phyloP scores from a whole-genome alignment of 2,113 vertebrate species.

The Heliornis fulica region DNA sequence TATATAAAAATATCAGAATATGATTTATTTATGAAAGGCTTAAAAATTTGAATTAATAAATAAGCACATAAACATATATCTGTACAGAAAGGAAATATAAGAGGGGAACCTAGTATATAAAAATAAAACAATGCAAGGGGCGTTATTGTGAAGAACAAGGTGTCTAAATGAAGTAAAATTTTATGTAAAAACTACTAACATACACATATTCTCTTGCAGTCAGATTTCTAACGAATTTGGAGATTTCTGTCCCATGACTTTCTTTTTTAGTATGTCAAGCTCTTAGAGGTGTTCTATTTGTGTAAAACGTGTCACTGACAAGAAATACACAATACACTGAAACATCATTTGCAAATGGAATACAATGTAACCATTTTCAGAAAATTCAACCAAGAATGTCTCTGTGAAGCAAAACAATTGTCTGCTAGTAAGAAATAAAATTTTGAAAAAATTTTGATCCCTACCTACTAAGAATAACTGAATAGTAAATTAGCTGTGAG shows the following conservation, averaged over 20 bases:
- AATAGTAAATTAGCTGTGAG: not conserved
- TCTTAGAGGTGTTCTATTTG: not conserved
- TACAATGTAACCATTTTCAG: not conserved
- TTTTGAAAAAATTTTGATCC: not conserved
- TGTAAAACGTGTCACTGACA: not conserved
- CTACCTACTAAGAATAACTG: not conserved
- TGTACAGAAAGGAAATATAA: constrained; percentile 38
- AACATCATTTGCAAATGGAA: not conserved
- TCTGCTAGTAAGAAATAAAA: not conserved
- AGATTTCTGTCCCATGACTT: not conserved
- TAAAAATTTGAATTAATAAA: constrained; percentile 65
- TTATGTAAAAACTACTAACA: not conserved
- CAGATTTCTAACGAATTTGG: not conserved
- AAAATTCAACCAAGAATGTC: not conserved
- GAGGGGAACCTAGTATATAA: not conserved
- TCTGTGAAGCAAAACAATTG: not conserved
- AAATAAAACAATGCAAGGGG: not conserved
- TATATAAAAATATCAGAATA: constrained; percentile 43
- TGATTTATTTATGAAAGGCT: constrained; percentile 65
- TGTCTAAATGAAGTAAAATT: not conserved
- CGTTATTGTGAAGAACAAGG: not conserved
- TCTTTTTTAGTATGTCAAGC: not conserved
- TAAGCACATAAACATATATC: constrained; percentile 48
- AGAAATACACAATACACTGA: not conserved
- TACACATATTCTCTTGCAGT: not conserved